These are phyloP conservation scores for Ceratosolen solmsi DNA, from an alignment of 1,140 invertebrate species.

Conservation along the genomic window DNA sequence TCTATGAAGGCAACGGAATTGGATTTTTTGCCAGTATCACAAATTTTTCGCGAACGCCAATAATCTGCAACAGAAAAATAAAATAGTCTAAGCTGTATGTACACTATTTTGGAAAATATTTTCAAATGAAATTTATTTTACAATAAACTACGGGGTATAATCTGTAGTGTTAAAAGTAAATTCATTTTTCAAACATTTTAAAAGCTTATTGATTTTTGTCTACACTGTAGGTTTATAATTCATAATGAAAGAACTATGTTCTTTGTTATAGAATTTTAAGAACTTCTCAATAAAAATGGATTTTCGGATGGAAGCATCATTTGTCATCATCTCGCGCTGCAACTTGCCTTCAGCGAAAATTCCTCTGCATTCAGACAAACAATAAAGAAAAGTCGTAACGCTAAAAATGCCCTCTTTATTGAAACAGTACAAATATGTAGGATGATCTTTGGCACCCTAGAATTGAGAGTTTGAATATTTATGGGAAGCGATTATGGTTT, in stretches of 20 bases:
- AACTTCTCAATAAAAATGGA: not conserved
- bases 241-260: no score
- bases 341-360: not conserved
- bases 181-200: not conserved
- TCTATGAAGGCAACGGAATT: slow-evolving; percentile 52
- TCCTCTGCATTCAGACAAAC: not conserved
- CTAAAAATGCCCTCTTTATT: not conserved
- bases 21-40: slow-evolving; percentile 63
- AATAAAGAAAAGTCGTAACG: not conserved
- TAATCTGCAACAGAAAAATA: slow-evolving; percentile 66
- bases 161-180: no score
- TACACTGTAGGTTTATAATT: no score
- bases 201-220: not conserved
- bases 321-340: not conserved
- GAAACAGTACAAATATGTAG: not conserved
- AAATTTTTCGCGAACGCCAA: slow-evolving; percentile 65
- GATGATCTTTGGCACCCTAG: not conserved
- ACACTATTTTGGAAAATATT: no score
- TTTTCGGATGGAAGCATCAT: slow-evolving; percentile 1
- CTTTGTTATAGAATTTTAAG: not conserved
- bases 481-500: not conserved
- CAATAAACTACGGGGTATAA: no score
- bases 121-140: no score
- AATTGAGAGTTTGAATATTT: not conserved
- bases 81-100: not conserved